Percentiles rank a stretch among this genome's conserved stretches.
phyloP scores from a whole-genome alignment of 2,797 vertebrate genomes.

The Cephalopachus bancanus region DNA sequence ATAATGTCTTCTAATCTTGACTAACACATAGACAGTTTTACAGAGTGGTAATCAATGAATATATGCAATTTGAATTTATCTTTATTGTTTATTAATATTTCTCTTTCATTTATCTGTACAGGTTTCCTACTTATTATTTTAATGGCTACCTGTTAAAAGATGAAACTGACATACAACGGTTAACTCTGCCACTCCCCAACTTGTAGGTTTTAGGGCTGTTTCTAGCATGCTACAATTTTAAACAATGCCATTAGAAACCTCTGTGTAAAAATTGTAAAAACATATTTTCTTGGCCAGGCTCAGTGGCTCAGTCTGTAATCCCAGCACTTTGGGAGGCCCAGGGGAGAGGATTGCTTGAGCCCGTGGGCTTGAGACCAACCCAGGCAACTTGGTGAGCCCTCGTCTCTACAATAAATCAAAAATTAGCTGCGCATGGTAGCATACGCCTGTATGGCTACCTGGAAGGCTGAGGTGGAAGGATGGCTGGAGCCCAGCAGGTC shows the following conservation, averaged over 20 bases:
- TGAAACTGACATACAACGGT: not conserved
- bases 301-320: no score
- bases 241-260: constrained; percentile 20
- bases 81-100: constrained; percentile 54
- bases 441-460: no score
- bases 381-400: no score
- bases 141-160: not conserved
- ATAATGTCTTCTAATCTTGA: constrained; percentile 7
- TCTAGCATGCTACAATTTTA: not conserved
- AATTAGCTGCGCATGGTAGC: no score
- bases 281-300: no score
- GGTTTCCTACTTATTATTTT: constrained; percentile 40
- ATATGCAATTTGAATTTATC: not conserved
- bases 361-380: no score
- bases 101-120: not conserved
- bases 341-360: no score
- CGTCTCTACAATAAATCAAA: no score
- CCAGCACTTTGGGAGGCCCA: no score
- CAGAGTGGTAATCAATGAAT: not conserved
- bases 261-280: not conserved
- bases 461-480: no score
- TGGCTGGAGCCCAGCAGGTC: no score
- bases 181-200: not conserved
- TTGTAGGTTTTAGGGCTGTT: not conserved
- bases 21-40: not conserved